Evolutionary conservation across 1,140 invertebrate species (phyloP).

Genomic region (Orussus abietinus): DNA sequence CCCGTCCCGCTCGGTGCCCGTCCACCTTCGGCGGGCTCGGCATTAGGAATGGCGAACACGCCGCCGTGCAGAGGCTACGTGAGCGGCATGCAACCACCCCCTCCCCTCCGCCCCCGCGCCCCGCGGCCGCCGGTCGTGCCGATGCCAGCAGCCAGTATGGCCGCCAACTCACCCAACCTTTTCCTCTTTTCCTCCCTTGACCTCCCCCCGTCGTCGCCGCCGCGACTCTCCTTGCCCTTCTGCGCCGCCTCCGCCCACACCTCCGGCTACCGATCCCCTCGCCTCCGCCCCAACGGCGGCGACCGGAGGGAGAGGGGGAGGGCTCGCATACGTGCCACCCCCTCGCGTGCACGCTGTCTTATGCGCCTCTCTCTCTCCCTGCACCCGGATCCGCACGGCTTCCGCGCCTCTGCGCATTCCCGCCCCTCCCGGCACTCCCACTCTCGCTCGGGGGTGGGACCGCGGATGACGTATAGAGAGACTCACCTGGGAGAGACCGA

Average conservation of each 20-base stretch:
- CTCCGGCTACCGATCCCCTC: no score
- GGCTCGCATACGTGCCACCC: conserved; percentile 24
- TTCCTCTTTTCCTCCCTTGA: conserved; percentile 46
- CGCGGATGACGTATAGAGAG: conserved; percentile 19
- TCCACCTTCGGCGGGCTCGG: conserved; percentile 39
- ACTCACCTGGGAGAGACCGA: conserved; percentile 95
- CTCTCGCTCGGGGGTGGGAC: background rate
- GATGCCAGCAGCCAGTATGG: conserved; percentile 46
- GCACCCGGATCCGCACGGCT: conserved; percentile 5
- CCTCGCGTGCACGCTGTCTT: conserved; percentile 13
- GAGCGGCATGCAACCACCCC: conserved; percentile 58
- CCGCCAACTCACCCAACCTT: conserved; percentile 43
- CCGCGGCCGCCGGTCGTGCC: conserved; percentile 38
- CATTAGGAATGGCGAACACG: conserved; percentile 64
- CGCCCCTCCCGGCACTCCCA: background rate
- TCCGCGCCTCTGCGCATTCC: conserved; percentile 12
- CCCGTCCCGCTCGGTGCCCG: no score
- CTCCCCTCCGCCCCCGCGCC: conserved; percentile 23
- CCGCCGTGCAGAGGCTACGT: conserved; percentile 61
- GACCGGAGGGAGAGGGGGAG: no score
- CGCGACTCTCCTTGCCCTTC: conserved; percentile 21
- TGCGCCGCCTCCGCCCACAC: conserved; percentile 27
- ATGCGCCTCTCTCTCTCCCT: background rate
- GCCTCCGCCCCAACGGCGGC: no score
- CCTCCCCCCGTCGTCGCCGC: conserved; percentile 31